Evolutionary conservation across 2,113 vertebrate species (phyloP), one percentile per base, ranked within the genome.

Genomic region (Desmodus rotundus): DNA sequence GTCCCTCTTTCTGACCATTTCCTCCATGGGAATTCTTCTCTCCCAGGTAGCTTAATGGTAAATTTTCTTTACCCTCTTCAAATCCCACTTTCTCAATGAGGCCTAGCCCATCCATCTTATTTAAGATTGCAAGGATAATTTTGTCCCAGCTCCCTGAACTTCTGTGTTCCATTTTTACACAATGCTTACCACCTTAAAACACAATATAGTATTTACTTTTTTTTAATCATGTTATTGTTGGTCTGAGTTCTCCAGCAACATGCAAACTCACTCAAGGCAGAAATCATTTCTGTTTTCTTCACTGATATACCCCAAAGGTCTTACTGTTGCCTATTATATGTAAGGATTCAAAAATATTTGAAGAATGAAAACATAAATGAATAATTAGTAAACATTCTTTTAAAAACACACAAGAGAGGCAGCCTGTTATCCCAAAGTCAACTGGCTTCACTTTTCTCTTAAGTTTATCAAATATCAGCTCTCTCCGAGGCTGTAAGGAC

Each of bases 161-260:
- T 6, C 33, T 6, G 56, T 5, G 2, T 13, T 15, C 61, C 16
- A 1, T 0, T 15, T 54, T 11, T 52, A 10, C 24, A 12, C 7
- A 19, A 22, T 11, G 5, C 56, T 33, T 7, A 31, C 1, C 26
- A 3, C 15, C 4, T 56, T 20, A 7, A 4, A 4, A 14, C 11
- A 6, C 0, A 10, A 28, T 0, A 9, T 1, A 16, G 31, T 2
- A 2, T 10, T 41, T 43, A 11, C 26, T 61, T 26, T 33, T 7
- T 20, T 33, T n/a, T 1, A 2, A 4, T 31, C 5, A 0, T 2
- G 7, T 15, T 43, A 3, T 1, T 22, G 12, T 2, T 16, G 61
- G 2, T 61, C 45, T 10, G 1, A 28, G 7, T 8, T 61, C 10
- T 54, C 43, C 0, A 5, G 61, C 5, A 72, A 28, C 36, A 28